Evolutionary conservation across 1,140 invertebrate species (phyloP).

Genomic region (Diorhabda sublineata): DNA sequence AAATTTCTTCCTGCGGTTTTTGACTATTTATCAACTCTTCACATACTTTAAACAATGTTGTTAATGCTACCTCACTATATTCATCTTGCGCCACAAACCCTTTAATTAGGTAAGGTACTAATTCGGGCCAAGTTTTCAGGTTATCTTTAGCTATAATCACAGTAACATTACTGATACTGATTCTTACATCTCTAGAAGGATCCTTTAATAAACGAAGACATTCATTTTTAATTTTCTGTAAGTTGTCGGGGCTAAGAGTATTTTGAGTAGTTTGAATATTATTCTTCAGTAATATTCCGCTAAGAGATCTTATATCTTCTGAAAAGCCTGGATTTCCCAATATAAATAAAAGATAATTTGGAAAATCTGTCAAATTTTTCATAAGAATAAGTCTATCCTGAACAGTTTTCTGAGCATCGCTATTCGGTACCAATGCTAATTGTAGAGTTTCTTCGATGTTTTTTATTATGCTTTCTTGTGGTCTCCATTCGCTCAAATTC

Average conservation of each 20-base stretch:
- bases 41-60: conserved; percentile 41
- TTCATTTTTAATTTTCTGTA: conserved; percentile 35
- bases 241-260: conserved; percentile 30
- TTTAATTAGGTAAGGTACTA: conserved; percentile 37
- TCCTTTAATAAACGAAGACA: conserved; percentile 41
- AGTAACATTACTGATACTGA: conserved; percentile 40
- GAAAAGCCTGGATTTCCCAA: conserved; percentile 36
- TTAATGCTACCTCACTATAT: conserved; percentile 40
- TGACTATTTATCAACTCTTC: conserved; percentile 39
- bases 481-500: conserved; percentile 41
- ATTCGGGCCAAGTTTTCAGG: conserved; percentile 38
- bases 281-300: conserved; percentile 44
- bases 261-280: conserved; percentile 37
- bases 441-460: conserved; percentile 40
- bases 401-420: conserved; percentile 41
- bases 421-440: conserved; percentile 43
- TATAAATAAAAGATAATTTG: conserved; percentile 42
- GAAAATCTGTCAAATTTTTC: conserved; percentile 41
- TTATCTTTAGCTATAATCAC: conserved; percentile 40
- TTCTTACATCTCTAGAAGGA: conserved; percentile 40
- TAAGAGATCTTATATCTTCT: conserved; percentile 40
- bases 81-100: conserved; percentile 35
- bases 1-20: conserved; percentile 38
- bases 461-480: conserved; percentile 38
- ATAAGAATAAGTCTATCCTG: conserved; percentile 40